Conservation (phyloP, 2,888 invertebrate genomes). For the Arctia plantaginis region DNA sequence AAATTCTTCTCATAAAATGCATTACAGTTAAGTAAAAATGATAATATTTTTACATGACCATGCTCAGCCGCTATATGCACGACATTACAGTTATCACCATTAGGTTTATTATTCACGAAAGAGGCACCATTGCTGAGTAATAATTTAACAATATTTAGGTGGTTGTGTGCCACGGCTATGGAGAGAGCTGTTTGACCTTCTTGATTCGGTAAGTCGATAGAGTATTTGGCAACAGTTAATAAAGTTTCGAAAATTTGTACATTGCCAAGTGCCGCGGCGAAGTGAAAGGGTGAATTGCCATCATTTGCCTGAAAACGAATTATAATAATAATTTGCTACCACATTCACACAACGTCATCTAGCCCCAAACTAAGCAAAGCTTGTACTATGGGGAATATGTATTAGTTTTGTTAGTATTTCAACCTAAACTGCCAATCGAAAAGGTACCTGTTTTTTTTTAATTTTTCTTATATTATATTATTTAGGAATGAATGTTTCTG, state of each 20-base stretch:
- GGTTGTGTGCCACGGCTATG: slow-evolving; percentile 69
- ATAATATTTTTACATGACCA: slow-evolving; percentile 60
- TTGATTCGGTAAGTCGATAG: slow-evolving; percentile 64
- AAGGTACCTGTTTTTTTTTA: neutral
- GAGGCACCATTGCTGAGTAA: slow-evolving; percentile 71
- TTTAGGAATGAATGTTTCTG: neutral
- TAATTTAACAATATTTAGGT: slow-evolving; percentile 67
- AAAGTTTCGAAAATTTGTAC: slow-evolving; percentile 76
- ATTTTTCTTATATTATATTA: neutral
- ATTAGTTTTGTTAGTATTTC: neutral
- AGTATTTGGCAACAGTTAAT: slow-evolving; percentile 62
- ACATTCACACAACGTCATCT: no score
- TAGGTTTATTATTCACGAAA: neutral
- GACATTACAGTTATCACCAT: slow-evolving; percentile 9
- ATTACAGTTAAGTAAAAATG: slow-evolving; percentile 13
- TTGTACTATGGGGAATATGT: no score
- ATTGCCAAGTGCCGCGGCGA: slow-evolving; percentile 77
- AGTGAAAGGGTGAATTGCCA: slow-evolving; percentile 68
- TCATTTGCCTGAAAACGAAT: slow-evolving; percentile 35
- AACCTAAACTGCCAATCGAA: neutral
- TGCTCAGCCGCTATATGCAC: slow-evolving; percentile 72
- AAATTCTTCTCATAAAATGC: slow-evolving; percentile 64
- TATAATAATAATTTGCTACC: no score
- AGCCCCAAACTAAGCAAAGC: no score
- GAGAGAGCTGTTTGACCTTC: slow-evolving; percentile 76